These are phyloP conservation scores for Smittia sp. DNA, from an alignment of 2,888 invertebrate species.

Conservation along the genomic window DNA sequence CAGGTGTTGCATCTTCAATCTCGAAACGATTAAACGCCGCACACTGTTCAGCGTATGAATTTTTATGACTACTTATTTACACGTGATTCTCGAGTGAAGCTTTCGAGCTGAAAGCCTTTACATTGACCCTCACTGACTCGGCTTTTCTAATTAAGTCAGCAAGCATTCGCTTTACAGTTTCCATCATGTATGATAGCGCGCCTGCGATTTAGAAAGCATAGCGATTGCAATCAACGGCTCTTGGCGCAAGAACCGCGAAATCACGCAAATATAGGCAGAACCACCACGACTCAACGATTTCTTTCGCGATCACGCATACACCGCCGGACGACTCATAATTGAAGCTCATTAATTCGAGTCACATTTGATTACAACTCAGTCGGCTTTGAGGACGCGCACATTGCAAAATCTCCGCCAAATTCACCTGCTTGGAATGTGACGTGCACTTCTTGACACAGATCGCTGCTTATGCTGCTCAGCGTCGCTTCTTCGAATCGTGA, in stretches of 20 bases:
- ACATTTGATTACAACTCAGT: constrained; percentile 22
- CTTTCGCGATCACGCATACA: neutral
- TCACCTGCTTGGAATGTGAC: neutral
- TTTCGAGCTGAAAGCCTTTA: constrained; percentile 21
- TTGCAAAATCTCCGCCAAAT: neutral
- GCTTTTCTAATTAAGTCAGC: constrained; percentile 2
- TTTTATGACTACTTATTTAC: neutral
- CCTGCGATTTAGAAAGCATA: constrained; percentile 33
- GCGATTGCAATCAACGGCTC: neutral
- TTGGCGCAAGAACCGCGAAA: neutral
- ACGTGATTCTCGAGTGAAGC: constrained; percentile 10
- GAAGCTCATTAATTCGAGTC: constrained; percentile 13
- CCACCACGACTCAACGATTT: neutral
- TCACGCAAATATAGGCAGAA: neutral
- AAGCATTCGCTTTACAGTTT: neutral
- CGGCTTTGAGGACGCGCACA: neutral
- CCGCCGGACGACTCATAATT: neutral
- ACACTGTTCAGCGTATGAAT: neutral
- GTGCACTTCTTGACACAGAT: too few relatives aligned
- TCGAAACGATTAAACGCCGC: neutral
- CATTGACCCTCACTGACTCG: constrained; percentile 26
- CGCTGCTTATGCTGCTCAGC: too few relatives aligned
- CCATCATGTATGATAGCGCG: neutral
- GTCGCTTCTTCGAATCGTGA: too few relatives aligned
- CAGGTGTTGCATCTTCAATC: neutral